Conservation (phyloP, 1,140 invertebrate species). For the Ridgeia piscesae region DNA sequence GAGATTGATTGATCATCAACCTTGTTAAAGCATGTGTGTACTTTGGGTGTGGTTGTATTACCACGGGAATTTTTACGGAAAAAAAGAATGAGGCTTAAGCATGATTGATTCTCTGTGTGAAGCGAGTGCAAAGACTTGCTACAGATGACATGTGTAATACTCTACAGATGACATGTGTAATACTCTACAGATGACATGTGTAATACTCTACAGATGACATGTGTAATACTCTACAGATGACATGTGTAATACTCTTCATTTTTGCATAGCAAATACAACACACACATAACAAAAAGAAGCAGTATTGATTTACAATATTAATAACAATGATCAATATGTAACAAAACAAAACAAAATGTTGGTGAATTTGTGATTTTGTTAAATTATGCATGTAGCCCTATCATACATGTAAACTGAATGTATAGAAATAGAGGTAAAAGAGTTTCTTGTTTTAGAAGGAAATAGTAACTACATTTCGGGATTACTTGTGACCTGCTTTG, state of each 20-base stretch:
- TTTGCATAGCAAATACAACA: background rate
- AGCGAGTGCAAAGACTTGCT: background rate
- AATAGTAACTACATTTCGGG: no score
- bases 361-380: background rate
- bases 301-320: background rate
- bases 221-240: no score
- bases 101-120: background rate
- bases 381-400: background rate
- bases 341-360: background rate
- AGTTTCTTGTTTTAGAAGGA: no score
- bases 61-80: background rate
- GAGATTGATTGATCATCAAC: background rate
- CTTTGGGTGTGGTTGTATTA: background rate
- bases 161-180: no score
- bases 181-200: no score
- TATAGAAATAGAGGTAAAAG: background rate
- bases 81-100: background rate
- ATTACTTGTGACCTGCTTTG: no score
- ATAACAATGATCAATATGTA: no score
- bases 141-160: no score
- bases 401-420: background rate
- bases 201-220: no score
- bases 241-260: background rate
- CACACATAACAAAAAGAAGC: background rate
- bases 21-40: background rate